Evolutionary conservation across 2,888 invertebrate genomes (phyloP).

Genomic region (Xylota segnis): DNA sequence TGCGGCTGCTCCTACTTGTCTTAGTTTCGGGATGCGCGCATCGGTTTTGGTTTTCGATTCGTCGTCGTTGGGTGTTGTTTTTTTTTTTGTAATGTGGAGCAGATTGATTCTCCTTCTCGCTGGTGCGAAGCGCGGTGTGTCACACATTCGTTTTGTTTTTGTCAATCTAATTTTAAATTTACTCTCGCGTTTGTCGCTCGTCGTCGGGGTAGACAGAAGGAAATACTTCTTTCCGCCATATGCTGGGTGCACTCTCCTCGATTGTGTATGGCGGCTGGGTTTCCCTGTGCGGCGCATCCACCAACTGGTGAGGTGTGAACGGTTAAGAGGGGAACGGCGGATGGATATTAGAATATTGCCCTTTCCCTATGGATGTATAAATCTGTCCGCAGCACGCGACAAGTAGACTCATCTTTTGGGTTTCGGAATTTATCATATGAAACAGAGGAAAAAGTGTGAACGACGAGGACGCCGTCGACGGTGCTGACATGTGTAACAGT

Average conservation of each 20-base stretch:
- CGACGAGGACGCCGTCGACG: constrained; percentile 12
- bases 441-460: constrained; percentile 30
- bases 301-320: constrained; percentile 61
- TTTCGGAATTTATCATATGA: constrained; percentile 51
- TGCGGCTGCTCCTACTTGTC: constrained; percentile 67
- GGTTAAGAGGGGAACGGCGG: constrained; percentile 32
- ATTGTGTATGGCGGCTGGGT: constrained; percentile 30
- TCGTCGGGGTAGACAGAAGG: constrained; percentile 59
- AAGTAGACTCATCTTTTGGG: constrained; percentile 68
- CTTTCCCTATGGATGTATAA: constrained; percentile 68
- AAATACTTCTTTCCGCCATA: constrained; percentile 62
- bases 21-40: constrained; percentile 46
- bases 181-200: constrained; percentile 52
- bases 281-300: constrained; percentile 38
- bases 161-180: constrained; percentile 75
- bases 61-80: constrained; percentile 46
- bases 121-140: constrained; percentile 54
- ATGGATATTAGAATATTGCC: constrained; percentile 72
- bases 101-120: constrained; percentile 35
- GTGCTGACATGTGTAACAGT: constrained; percentile 50
- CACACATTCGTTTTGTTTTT: constrained; percentile 68
- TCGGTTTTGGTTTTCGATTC: constrained; percentile 52
- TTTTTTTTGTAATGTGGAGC: constrained; percentile 65
- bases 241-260: constrained; percentile 48
- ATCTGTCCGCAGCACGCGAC: constrained; percentile 76